Percentiles rank a stretch among this genome's conserved stretches.
Conservation (phyloP, 2,797 vertebrate genomes). For the Hemitrygon akajei region DNA sequence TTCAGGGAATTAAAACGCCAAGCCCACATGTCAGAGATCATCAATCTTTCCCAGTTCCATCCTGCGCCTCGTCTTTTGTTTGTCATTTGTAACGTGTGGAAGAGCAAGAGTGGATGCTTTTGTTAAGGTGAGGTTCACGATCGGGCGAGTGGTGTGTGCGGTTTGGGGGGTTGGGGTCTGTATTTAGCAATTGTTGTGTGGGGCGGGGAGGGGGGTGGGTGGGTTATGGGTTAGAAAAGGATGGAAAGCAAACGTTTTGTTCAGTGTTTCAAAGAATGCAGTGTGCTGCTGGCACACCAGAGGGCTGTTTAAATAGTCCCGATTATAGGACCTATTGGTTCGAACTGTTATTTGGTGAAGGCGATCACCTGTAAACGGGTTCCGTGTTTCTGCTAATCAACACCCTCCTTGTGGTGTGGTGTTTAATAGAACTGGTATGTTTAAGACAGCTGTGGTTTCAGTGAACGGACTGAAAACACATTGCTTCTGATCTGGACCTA, state of each 20-base stretch:
- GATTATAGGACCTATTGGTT: background rate
- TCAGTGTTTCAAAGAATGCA: background rate
- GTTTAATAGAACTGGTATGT: background rate
- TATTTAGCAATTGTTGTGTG: too few relatives aligned
- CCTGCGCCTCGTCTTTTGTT: conserved; percentile 15
- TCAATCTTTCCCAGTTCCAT: conserved; percentile 1
- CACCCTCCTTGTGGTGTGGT: background rate
- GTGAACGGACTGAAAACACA: background rate
- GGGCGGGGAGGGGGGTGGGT: too few relatives aligned
- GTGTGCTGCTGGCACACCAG: background rate
- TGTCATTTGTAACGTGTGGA: background rate
- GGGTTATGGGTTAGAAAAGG: background rate
- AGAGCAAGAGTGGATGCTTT: background rate
- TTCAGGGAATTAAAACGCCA: conserved; percentile 20
- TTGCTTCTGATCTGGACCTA: background rate
- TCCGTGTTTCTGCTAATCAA: background rate
- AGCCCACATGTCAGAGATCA: conserved; percentile 24
- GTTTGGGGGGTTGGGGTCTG: background rate
- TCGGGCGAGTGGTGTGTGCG: background rate
- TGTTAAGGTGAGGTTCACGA: background rate
- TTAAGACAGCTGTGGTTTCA: background rate
- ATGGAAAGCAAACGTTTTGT: background rate
- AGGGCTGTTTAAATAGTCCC: background rate
- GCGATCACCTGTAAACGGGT: conserved; percentile 1
- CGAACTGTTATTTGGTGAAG: background rate